These are phyloP conservation scores for Bombus difficillimus DNA, from an alignment of 1,140 invertebrate genomes.

Conservation along the genomic window DNA sequence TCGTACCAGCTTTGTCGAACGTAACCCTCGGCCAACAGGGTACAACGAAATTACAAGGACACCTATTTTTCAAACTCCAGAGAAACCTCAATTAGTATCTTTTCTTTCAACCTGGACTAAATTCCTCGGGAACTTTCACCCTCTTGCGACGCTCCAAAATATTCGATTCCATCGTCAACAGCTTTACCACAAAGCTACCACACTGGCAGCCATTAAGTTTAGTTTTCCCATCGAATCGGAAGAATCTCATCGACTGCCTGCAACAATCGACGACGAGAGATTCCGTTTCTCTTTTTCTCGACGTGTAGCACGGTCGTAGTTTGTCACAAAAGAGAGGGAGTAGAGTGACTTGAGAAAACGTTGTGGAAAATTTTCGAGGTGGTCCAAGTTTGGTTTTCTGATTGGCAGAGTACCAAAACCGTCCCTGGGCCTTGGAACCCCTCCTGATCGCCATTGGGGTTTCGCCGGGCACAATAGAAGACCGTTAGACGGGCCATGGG, in stretches of 20 bases:
- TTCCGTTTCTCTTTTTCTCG: constrained; percentile 41
- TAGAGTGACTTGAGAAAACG: not conserved
- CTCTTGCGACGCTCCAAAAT: not conserved
- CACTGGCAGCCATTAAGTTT: constrained; percentile 41
- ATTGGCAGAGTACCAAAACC: constrained; percentile 27
- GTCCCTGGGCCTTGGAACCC: constrained; percentile 27
- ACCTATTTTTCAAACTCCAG: not conserved
- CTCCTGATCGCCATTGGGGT: constrained; percentile 49
- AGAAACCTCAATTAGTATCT: not conserved
- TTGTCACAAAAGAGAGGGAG: constrained; percentile 37
- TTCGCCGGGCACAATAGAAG: constrained; percentile 56
- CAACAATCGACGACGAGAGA: constrained; percentile 45
- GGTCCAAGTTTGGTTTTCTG: not conserved
- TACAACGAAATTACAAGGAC: not conserved
- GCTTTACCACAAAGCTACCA: not conserved
- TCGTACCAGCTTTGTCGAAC: not conserved
- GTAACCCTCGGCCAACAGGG: not conserved
- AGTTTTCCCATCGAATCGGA: constrained; percentile 23
- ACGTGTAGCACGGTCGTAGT: not conserved
- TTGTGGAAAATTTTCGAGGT: constrained; percentile 9
- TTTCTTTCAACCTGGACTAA: no score
- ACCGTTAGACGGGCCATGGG: constrained; percentile 60
- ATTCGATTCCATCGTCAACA: not conserved
- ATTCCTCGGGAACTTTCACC: not conserved
- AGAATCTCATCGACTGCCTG: constrained; percentile 2